Percentiles rank a stretch among this genome's conserved stretches.
Conservation (phyloP, 2,797 vertebrate species). For the Paramormyrops hopkinsi region DNA sequence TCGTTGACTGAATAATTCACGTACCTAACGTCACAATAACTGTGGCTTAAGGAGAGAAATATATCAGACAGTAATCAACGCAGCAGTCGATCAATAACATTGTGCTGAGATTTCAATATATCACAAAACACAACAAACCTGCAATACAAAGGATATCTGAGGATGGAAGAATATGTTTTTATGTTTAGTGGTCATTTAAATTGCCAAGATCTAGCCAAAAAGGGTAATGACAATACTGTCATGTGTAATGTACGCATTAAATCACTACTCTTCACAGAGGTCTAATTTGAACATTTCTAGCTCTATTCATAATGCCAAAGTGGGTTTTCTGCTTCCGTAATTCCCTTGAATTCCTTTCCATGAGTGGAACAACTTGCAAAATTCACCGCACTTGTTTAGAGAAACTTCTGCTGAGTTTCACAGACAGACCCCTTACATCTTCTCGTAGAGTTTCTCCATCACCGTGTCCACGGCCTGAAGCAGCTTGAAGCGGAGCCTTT, state of each 20-base stretch:
- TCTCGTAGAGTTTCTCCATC: constrained; percentile 59
- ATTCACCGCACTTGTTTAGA: not conserved
- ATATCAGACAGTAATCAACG: not conserved
- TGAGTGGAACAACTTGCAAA: not conserved
- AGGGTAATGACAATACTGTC: not conserved
- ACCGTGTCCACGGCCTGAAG: constrained; percentile 55
- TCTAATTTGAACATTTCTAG: not conserved
- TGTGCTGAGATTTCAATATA: not conserved
- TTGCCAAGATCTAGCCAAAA: not conserved
- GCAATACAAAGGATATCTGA: not conserved
- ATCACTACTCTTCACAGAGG: not conserved
- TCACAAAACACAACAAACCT: not conserved
- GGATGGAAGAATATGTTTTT: not conserved
- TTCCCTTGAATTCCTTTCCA: not conserved
- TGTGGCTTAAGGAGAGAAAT: not conserved
- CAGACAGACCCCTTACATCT: constrained; percentile 59
- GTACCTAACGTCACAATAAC: not conserved
- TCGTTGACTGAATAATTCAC: not conserved
- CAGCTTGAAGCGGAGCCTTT: constrained; percentile 66
- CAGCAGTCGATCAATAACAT: not conserved
- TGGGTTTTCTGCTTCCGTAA: not conserved
- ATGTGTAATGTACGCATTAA: not conserved
- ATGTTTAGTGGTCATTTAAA: not conserved
- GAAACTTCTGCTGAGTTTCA: not conserved
- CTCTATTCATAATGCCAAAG: not conserved